Evolutionary conservation across 2,888 invertebrate species (phyloP).

Genomic region (Tetranychus truncatus): DNA sequence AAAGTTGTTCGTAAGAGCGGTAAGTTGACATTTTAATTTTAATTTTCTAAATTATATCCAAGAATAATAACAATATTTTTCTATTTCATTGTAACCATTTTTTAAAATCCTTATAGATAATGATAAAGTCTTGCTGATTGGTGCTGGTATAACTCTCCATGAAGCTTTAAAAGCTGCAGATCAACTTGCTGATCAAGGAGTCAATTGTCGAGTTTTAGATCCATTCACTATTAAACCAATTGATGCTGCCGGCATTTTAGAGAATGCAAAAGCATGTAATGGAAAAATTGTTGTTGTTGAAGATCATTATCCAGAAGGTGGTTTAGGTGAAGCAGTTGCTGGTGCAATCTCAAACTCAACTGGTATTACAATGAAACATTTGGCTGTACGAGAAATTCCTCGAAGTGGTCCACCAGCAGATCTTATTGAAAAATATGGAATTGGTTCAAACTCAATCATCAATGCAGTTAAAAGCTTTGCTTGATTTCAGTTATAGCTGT

Average conservation of each 20-base stretch:
- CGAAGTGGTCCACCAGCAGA: constrained; percentile 76
- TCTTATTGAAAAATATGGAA: constrained; percentile 69
- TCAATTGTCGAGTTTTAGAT: constrained; percentile 68
- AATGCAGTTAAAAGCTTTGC: constrained; percentile 40
- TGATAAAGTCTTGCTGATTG: constrained; percentile 70
- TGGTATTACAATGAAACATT: constrained; percentile 37
- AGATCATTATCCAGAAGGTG: constrained; percentile 88
- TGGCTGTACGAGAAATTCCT: constrained; percentile 65
- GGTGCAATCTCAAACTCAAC: constrained; percentile 43
- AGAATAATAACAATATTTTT: background rate
- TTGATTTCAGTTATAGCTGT: background rate
- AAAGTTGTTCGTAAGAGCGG: constrained; percentile 33
- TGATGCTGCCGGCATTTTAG: constrained; percentile 54
- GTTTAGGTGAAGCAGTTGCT: constrained; percentile 83
- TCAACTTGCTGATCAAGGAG: constrained; percentile 44
- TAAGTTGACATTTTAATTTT: background rate
- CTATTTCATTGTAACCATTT: background rate
- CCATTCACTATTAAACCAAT: constrained; percentile 91
- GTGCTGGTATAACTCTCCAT: constrained; percentile 78
- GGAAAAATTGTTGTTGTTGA: constrained; percentile 79
- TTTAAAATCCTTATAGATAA: constrained; percentile 34
- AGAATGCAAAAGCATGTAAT: constrained; percentile 55
- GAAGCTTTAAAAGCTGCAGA: constrained; percentile 72
- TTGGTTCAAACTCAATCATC: constrained; percentile 60
- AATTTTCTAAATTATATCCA: background rate